These are phyloP conservation scores for Penelope pileata DNA, from an alignment of 2,113 vertebrate genomes.

Conservation along the genomic window DNA sequence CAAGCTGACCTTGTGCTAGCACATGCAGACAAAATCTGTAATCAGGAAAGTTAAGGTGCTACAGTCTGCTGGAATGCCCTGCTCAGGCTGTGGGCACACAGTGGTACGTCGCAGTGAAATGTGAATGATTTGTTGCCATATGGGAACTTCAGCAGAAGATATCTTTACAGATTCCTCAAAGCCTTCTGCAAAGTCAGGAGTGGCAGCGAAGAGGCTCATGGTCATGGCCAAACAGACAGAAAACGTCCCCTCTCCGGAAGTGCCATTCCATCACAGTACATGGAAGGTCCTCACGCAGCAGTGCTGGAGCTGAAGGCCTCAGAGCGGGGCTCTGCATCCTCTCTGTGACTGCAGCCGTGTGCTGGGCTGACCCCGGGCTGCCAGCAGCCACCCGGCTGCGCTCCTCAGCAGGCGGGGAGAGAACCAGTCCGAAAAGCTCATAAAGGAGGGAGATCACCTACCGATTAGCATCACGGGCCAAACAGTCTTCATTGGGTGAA, in stretches of 20 bases:
- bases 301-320: neutral
- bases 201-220: neutral
- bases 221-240: neutral
- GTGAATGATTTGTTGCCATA: neutral
- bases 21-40: neutral
- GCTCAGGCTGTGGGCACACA: neutral
- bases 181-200: neutral
- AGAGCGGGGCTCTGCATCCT: accelerated
- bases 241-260: neutral
- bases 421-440: neutral
- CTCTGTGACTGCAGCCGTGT: neutral
- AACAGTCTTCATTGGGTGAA: neutral
- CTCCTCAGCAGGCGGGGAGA: neutral
- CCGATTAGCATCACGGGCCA: neutral
- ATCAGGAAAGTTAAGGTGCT: neutral
- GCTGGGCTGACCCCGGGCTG: neutral
- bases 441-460: neutral
- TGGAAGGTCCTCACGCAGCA: accelerated
- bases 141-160: neutral
- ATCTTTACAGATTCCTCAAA: neutral
- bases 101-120: neutral
- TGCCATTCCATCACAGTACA: accelerated
- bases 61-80: neutral
- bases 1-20: neutral
- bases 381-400: neutral